Evolutionary conservation across 2,113 vertebrate genomes (phyloP).

Genomic region (Urocitellus parryii): DNA sequence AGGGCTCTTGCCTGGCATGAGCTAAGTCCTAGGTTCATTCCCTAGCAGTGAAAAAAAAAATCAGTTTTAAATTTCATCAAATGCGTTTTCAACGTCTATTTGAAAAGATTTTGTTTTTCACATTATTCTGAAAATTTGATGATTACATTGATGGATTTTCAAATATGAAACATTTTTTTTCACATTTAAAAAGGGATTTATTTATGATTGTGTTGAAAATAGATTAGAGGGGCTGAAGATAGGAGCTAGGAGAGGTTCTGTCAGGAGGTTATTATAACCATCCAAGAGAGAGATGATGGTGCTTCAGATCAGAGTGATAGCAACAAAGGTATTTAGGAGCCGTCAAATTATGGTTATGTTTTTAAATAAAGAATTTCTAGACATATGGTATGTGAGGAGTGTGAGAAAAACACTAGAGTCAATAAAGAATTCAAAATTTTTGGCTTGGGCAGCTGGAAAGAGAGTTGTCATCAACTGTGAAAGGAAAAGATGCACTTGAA

Average conservation of each 20-base stretch:
- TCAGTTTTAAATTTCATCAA: conserved; percentile 4
- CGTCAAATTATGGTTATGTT: background rate
- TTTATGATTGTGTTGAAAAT: conserved; percentile 5
- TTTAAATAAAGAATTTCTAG: conserved; percentile 16
- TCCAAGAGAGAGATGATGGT: background rate
- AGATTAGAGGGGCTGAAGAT: background rate
- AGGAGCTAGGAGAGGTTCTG: background rate
- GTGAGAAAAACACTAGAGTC: background rate
- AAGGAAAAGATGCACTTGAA: background rate
- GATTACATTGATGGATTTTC: background rate
- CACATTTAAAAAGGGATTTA: background rate
- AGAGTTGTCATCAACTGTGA: background rate
- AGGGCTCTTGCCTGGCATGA: background rate
- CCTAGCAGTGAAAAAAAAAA: background rate
- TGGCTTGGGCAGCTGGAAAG: background rate
- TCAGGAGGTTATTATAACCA: background rate
- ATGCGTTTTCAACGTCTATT: background rate
- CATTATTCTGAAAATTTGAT: background rate
- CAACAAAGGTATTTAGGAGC: background rate
- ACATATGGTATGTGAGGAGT: background rate
- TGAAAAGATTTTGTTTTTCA: background rate
- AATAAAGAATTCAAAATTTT: conserved; percentile 31
- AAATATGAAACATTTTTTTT: conserved; percentile 48
- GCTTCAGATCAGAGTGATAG: background rate
- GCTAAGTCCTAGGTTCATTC: background rate